Conservation (phyloP, 2,113 vertebrate species). For the Cyanocitta stelleri region DNA sequence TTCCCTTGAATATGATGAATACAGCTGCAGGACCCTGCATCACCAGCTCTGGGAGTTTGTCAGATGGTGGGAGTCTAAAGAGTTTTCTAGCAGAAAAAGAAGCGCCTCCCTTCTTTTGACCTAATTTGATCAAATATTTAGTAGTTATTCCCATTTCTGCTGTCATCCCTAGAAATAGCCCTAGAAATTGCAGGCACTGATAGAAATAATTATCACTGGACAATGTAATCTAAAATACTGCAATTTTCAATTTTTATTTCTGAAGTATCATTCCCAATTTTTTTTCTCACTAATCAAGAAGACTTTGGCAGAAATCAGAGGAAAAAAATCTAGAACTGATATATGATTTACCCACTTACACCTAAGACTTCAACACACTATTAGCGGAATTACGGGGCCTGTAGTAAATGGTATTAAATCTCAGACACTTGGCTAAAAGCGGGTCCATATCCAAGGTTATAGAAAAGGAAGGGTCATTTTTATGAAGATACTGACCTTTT, state of each 20-base stretch:
- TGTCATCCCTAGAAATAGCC: background rate
- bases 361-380: background rate
- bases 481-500: background rate
- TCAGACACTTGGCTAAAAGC: background rate
- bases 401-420: background rate
- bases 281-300: background rate
- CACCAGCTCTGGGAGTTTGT: background rate
- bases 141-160: background rate
- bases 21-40: slow-evolving; percentile 2
- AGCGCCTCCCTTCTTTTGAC: background rate
- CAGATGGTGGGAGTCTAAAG: background rate
- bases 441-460: background rate
- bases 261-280: background rate
- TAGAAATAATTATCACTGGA: background rate
- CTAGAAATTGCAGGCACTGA: background rate
- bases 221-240: background rate
- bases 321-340: background rate
- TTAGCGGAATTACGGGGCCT: background rate
- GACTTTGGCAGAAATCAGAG: background rate
- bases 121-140: background rate
- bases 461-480: background rate
- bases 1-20: background rate
- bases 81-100: background rate
- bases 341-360: background rate
- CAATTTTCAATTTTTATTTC: background rate